Evolutionary conservation across 2,888 invertebrate species (phyloP).

Genomic region (Platycheirus rosarum): DNA sequence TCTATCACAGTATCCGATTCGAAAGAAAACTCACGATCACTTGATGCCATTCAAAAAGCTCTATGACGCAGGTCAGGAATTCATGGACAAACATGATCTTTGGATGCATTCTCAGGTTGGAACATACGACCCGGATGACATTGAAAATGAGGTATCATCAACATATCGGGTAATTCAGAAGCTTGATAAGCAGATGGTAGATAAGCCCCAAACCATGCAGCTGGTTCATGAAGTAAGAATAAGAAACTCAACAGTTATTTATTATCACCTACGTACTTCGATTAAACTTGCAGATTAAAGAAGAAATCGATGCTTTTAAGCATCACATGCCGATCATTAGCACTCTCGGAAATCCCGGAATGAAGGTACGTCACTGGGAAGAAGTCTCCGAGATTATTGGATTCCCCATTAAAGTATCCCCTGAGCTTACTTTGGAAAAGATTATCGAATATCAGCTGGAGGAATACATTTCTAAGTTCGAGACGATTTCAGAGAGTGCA

Average conservation of each 20-base stretch:
- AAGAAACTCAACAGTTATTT: neutral
- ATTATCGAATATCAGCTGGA: constrained; percentile 95
- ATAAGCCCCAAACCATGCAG: constrained; percentile 88
- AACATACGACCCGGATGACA: constrained; percentile 92
- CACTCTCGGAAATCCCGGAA: constrained; percentile 96
- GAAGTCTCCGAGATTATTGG: constrained; percentile 97
- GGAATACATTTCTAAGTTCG: constrained; percentile 94
- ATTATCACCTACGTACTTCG: too few relatives aligned
- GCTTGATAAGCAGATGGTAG: constrained; percentile 92
- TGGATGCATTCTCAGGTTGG: constrained; percentile 95
- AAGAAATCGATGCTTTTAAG: constrained; percentile 93
- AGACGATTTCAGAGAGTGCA: constrained; percentile 95
- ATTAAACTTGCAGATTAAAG: constrained; percentile 78
- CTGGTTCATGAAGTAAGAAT: constrained; percentile 85
- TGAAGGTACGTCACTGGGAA: constrained; percentile 96
- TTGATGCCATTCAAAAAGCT: constrained; percentile 93
- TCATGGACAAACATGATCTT: constrained; percentile 89
- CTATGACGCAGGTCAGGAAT: constrained; percentile 94
- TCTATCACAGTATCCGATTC: constrained; percentile 92
- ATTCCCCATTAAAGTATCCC: constrained; percentile 93
- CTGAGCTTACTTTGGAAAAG: constrained; percentile 91
- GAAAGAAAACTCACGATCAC: constrained; percentile 90
- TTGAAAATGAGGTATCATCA: constrained; percentile 85
- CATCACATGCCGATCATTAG: constrained; percentile 95
- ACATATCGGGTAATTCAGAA: constrained; percentile 89